phyloP scores from a whole-genome alignment of 30 jellyfish, hydroid and myxozoan genomes.

The Hydractinia symbiolongicarpus region DNA sequence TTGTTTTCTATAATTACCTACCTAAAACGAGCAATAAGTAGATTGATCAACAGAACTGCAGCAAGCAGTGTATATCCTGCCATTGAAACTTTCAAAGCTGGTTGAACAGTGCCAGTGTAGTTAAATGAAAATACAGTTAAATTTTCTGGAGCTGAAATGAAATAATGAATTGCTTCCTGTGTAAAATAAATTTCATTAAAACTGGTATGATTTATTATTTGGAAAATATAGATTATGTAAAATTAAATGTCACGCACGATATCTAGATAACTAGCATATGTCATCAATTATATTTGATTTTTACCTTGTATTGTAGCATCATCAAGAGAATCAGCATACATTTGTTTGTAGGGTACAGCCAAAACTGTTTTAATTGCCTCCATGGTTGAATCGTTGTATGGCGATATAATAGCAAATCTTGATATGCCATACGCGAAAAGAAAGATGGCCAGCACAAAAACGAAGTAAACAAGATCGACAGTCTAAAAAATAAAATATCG shows the following conservation, averaged over 20 bases:
- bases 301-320: neutral
- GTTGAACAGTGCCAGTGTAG: neutral
- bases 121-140: neutral
- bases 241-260: neutral
- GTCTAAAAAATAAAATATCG: neutral
- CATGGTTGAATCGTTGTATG: neutral
- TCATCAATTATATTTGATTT: neutral
- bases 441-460: neutral
- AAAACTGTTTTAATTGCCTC: neutral
- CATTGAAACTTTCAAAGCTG: neutral
- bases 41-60: neutral
- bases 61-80: neutral
- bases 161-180: neutral
- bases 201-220: neutral
- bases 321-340: conserved; percentile 9
- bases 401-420: conserved; percentile 1
- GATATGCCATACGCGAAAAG: conserved; percentile 14
- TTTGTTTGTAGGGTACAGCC: neutral
- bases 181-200: too few relatives aligned
- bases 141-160: neutral
- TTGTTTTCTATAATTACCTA: neutral
- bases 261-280: neutral
- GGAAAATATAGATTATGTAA: neutral
- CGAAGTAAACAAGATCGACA: conserved; percentile 2
- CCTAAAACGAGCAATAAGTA: neutral